These are phyloP conservation scores for Ligdia adustata DNA, from an alignment of 2,888 invertebrate species.

Conservation along the genomic window DNA sequence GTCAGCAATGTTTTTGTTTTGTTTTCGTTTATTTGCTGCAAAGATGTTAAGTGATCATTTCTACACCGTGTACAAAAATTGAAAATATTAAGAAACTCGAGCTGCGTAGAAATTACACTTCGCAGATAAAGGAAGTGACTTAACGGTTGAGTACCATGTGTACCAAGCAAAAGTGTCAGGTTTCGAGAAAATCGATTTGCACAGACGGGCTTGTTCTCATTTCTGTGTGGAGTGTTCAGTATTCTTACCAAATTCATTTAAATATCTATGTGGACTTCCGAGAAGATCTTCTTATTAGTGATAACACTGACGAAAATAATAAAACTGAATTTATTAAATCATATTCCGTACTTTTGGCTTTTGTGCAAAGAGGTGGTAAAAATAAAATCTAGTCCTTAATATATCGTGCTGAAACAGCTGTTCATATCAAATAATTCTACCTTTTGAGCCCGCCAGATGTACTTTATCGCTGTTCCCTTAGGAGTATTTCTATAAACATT, in stretches of 20 bases:
- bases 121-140: slow-evolving; percentile 29
- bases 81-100: neutral
- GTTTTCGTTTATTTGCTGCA: slow-evolving; percentile 36
- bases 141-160: slow-evolving; percentile 17
- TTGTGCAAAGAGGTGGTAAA: too few relatives aligned
- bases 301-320: too few relatives aligned
- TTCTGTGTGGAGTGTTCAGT: too few relatives aligned
- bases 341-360: too few relatives aligned
- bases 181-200: slow-evolving; percentile 20
- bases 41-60: slow-evolving; percentile 6
- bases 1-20: slow-evolving; percentile 48
- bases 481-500: slow-evolving; percentile 16
- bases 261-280: too few relatives aligned
- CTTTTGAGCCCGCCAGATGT: neutral
- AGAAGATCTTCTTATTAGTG: too few relatives aligned
- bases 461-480: slow-evolving; percentile 11
- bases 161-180: slow-evolving; percentile 17
- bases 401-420: slow-evolving; percentile 10
- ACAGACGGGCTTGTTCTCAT: too few relatives aligned
- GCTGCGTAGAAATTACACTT: slow-evolving; percentile 2
- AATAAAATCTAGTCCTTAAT: too few relatives aligned
- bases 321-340: too few relatives aligned
- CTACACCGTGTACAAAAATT: too few relatives aligned
- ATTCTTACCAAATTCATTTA: too few relatives aligned
- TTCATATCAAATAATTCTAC: slow-evolving; percentile 1